Percentiles rank a stretch among this genome's conserved stretches.
phyloP scores from a whole-genome alignment of 2,113 vertebrate genomes.

The Platysternon megacephalum region DNA sequence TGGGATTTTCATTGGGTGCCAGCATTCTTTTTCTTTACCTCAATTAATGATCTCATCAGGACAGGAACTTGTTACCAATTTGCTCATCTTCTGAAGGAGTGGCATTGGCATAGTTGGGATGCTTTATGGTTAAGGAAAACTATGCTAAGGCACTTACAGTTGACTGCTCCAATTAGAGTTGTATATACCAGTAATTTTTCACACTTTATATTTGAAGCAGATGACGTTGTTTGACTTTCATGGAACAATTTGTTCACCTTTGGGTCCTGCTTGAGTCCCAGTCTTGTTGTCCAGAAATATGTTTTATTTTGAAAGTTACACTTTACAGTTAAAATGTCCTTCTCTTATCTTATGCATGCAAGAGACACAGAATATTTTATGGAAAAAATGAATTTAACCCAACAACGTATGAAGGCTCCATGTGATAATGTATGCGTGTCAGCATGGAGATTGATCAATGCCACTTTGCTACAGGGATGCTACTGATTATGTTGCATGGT shows the following conservation, averaged over 20 bases:
- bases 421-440: not conserved
- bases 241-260: not conserved
- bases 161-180: not conserved
- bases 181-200: not conserved
- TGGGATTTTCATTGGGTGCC: not conserved
- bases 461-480: not conserved
- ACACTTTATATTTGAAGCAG: conserved; percentile 47
- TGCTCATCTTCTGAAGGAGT: conserved; percentile 29
- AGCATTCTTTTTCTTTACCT: not conserved
- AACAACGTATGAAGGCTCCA: not conserved
- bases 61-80: conserved; percentile 13
- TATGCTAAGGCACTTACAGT: conserved; percentile 9
- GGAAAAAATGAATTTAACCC: not conserved
- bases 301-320: not conserved
- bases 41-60: not conserved
- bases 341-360: not conserved
- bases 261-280: not conserved
- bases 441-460: not conserved
- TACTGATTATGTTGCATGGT: not conserved
- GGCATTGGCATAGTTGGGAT: conserved; percentile 42
- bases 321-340: not conserved
- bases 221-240: conserved; percentile 30
- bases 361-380: not conserved
- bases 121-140: not conserved
- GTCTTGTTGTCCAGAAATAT: not conserved